These are phyloP conservation scores for Atractosteus spatula DNA, from an alignment of 2,113 vertebrate species.

Conservation along the genomic window DNA sequence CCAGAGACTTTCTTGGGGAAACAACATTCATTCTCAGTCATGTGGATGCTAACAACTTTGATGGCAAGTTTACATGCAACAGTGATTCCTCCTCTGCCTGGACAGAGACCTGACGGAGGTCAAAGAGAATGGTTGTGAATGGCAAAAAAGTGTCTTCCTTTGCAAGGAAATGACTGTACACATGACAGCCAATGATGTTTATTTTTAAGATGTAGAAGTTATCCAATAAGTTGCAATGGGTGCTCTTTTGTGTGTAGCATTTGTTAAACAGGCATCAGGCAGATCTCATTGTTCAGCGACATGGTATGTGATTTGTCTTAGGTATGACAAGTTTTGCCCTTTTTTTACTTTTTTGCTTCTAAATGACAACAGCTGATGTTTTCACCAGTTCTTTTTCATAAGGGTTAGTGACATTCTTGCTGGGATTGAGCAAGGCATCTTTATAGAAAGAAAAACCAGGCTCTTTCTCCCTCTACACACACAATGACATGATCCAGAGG, in stretches of 20 bases:
- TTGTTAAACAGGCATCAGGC: not conserved
- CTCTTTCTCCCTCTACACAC: too few relatives aligned
- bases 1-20: constrained; percentile 47
- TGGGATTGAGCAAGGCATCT: not conserved
- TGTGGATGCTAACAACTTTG: constrained; percentile 58
- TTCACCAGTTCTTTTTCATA: not conserved
- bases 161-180: constrained; percentile 33
- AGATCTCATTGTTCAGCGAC: not conserved
- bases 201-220: constrained; percentile 35
- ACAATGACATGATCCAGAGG: too few relatives aligned
- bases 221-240: not conserved
- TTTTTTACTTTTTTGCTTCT: not conserved
- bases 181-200: constrained; percentile 37
- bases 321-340: not conserved
- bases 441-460: too few relatives aligned
- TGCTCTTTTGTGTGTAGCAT: not conserved
- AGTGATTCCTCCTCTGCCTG: constrained; percentile 52
- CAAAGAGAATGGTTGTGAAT: constrained; percentile 42
- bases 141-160: constrained; percentile 50
- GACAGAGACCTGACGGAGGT: constrained; percentile 54
- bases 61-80: constrained; percentile 60
- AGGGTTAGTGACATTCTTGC: not conserved
- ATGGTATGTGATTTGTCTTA: not conserved
- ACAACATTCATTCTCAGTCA: constrained; percentile 60
- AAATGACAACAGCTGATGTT: not conserved